Percentiles rank a stretch among this genome's conserved stretches.
Conservation (phyloP, 2,888 invertebrate species). For the Synergus laeviventris region DNA sequence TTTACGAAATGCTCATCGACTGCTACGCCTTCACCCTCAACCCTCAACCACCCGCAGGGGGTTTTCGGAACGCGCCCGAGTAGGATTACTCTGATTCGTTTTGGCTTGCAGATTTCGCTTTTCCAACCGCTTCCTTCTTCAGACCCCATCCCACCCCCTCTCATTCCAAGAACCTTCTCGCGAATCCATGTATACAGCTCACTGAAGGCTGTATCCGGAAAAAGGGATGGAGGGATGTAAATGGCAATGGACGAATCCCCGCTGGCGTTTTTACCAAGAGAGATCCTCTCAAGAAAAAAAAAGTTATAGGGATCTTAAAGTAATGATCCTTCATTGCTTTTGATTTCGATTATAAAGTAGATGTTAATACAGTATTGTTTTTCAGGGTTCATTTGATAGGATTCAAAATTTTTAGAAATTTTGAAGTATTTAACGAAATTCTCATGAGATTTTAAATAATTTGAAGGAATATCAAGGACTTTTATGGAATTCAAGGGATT, state of each 20-base stretch:
- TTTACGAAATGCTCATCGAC: constrained; percentile 75
- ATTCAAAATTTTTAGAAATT: too few species aligned
- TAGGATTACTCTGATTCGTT: constrained; percentile 75
- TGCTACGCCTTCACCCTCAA: constrained; percentile 55
- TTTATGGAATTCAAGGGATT: too few species aligned
- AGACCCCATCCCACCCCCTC: constrained; percentile 55
- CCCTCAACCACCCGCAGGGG: constrained; percentile 56
- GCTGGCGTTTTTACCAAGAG: constrained; percentile 2
- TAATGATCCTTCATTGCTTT: constrained; percentile 14
- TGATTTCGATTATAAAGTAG: not conserved
- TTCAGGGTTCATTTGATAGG: not conserved
- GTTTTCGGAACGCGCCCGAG: constrained; percentile 69
- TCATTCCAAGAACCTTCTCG: constrained; percentile 59
- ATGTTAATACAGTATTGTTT: not conserved
- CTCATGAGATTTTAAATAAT: too few species aligned
- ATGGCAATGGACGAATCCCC: constrained; percentile 55
- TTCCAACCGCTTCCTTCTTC: constrained; percentile 56
- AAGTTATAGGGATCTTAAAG: constrained; percentile 9
- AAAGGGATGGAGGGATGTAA: constrained; percentile 51
- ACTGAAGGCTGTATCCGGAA: constrained; percentile 52
- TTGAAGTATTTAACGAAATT: too few species aligned
- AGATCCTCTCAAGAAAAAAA: not conserved
- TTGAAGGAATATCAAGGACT: too few species aligned
- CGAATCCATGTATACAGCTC: constrained; percentile 53
- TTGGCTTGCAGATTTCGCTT: constrained; percentile 74